Conservation (phyloP, 2,888 invertebrate species). For the Trissonchulus latispiculum region DNA sequence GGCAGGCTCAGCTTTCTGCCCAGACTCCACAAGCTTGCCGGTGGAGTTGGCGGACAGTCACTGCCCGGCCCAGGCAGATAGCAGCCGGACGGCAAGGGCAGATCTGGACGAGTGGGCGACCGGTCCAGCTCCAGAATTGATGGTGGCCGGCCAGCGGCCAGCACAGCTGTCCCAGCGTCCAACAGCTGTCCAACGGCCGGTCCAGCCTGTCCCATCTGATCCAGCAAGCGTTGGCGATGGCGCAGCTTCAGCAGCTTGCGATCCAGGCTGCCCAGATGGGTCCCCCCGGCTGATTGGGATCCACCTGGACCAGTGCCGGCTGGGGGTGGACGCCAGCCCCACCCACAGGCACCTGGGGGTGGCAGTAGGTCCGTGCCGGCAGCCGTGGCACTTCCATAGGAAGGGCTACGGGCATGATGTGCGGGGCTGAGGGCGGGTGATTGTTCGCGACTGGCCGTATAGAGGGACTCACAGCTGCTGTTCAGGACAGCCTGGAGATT, state of each 20-base stretch:
- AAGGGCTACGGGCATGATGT: not conserved
- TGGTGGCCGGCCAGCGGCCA: no score
- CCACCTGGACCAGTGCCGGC: not conserved
- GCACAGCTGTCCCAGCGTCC: no score
- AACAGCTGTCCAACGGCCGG: no score
- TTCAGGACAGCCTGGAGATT: conserved; percentile 15
- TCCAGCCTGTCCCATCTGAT: no score
- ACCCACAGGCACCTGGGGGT: no score
- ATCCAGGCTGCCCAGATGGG: conserved; percentile 21
- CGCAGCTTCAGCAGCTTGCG: conserved; percentile 17
- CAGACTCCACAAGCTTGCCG: no score
- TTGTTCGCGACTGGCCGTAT: not conserved
- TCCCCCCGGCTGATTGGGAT: not conserved
- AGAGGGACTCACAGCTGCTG: conserved; percentile 15
- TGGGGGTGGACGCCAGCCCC: not conserved
- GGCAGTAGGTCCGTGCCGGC: not conserved
- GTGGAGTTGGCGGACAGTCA: no score
- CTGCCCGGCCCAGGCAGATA: no score
- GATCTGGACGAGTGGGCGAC: no score
- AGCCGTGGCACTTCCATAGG: not conserved
- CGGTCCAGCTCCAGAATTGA: no score
- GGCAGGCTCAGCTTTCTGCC: no score
- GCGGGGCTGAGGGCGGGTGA: not conserved
- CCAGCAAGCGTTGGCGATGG: conserved; percentile 8
- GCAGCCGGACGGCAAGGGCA: no score